Conservation (phyloP, 2,113 vertebrate genomes). For the Callochromis pleurospilus region DNA sequence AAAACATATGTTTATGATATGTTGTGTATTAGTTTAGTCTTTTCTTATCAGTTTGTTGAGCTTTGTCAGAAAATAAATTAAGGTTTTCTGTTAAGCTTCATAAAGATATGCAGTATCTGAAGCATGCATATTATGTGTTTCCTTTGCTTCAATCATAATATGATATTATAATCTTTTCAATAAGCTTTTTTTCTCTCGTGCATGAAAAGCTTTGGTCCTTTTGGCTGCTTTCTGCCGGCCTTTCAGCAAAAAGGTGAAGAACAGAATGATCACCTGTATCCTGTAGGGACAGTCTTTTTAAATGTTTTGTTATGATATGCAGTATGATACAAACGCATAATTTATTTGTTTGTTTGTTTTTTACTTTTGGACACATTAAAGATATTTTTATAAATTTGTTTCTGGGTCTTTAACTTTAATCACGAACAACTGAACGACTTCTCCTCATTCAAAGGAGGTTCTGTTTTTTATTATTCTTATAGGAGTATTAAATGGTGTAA, state of each 20-base stretch:
- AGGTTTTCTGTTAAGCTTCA: slow-evolving; percentile 23
- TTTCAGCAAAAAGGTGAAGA: not conserved
- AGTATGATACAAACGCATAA: slow-evolving; percentile 33
- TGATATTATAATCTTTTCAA: slow-evolving; percentile 4
- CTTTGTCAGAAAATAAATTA: not conserved
- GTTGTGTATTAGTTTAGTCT: slow-evolving; percentile 6
- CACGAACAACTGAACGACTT: not conserved
- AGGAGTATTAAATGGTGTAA: not conserved
- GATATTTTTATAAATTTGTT: slow-evolving; percentile 62
- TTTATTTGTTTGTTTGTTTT: slow-evolving; percentile 55
- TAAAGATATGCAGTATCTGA: slow-evolving; percentile 51
- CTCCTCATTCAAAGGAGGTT: not conserved
- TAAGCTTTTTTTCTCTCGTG: not conserved
- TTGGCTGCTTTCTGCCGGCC: not conserved
- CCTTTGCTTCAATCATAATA: slow-evolving; percentile 8
- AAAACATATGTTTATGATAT: slow-evolving; percentile 28
- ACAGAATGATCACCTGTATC: not conserved
- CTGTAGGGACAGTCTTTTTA: not conserved
- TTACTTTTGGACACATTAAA: slow-evolving; percentile 66
- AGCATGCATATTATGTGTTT: slow-evolving; percentile 45
- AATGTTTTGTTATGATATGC: slow-evolving; percentile 15
- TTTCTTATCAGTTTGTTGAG: slow-evolving; percentile 6
- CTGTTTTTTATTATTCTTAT: not conserved
- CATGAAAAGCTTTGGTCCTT: slow-evolving; percentile 23
- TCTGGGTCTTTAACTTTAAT: not conserved